Percentiles rank a stretch among this genome's conserved stretches.
Conservation (phyloP, 2,113 vertebrate genomes). For the Psittacara wagleri region DNA sequence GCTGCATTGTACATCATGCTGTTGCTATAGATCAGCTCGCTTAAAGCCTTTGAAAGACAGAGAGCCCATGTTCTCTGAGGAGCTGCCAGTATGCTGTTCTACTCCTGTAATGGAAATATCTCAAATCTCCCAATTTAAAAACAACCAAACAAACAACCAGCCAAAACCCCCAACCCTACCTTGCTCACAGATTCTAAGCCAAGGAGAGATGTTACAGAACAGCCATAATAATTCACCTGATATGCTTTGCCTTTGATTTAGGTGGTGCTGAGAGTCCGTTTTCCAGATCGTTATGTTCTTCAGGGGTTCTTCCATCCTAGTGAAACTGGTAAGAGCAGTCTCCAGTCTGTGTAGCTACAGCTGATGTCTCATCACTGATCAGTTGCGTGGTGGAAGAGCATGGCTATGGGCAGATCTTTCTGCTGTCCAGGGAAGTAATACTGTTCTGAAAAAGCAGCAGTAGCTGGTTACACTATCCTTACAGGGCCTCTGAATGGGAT, state of each 20-base stretch:
- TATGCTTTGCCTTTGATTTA: constrained; percentile 56
- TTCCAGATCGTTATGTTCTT: constrained; percentile 90
- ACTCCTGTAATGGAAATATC: neutral
- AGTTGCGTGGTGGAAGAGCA: too few relatives aligned
- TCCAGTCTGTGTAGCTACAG: neutral
- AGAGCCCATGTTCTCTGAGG: neutral
- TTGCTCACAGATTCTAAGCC: neutral
- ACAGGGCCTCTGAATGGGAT: neutral
- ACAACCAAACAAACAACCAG: rapidly evolving
- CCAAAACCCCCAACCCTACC: neutral
- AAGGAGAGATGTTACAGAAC: neutral
- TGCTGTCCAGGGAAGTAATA: neutral
- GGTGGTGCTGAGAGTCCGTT: constrained; percentile 91
- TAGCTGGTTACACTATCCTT: neutral
- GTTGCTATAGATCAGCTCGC: neutral
- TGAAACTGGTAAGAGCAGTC: constrained; percentile 83
- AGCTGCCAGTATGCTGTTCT: neutral
- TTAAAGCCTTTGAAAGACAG: neutral
- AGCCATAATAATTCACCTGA: neutral
- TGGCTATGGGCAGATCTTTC: neutral
- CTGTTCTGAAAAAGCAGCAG: neutral
- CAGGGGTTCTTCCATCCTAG: constrained; percentile 90
- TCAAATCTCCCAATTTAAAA: neutral
- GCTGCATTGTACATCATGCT: neutral
- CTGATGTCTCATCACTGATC: neutral